phyloP scores from a whole-genome alignment of 2,113 vertebrate species.

The Oncorhynchus tshawytscha region DNA sequence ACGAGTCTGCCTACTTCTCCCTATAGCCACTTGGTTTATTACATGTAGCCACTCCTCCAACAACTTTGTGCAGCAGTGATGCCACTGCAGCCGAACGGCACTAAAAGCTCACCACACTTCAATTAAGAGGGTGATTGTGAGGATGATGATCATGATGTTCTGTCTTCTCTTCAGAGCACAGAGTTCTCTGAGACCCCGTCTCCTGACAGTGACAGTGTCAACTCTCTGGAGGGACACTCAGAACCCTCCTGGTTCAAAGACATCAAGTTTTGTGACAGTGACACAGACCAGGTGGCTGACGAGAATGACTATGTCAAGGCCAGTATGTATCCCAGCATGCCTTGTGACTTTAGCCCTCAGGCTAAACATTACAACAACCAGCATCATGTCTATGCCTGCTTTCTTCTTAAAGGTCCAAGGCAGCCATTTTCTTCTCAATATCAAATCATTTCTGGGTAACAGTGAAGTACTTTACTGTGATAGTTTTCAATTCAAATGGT shows the following conservation, averaged over 20 bases:
- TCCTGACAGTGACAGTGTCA: slow-evolving; percentile 95
- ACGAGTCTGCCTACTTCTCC: not conserved
- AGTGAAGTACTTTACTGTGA: too few species aligned
- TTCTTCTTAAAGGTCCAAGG: too few species aligned
- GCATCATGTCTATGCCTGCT: too few species aligned
- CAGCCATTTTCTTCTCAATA: too few species aligned
- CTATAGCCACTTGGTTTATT: too few species aligned
- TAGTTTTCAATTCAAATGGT: too few species aligned
- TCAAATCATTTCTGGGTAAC: too few species aligned
- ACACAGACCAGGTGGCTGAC: slow-evolving; percentile 92
- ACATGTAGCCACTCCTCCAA: not conserved
- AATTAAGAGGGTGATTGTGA: not conserved
- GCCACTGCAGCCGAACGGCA: too few species aligned
- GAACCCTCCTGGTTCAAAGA: slow-evolving; percentile 99
- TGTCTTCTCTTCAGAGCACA: slow-evolving; percentile 79
- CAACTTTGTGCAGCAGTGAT: too few species aligned
- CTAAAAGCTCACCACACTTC: too few species aligned
- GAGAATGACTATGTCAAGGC: slow-evolving; percentile 87
- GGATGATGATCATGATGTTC: not conserved
- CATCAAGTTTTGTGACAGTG: slow-evolving; percentile 99
- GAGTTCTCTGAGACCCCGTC: slow-evolving; percentile 97
- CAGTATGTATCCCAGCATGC: slow-evolving; percentile 69
- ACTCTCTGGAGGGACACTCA: slow-evolving; percentile 95
- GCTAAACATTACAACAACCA: too few species aligned
- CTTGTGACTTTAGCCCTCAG: too few species aligned